A percentile compares a stretch with the other conserved stretches of the same genome.
Conservation (phyloP, 2,888 invertebrate genomes). For the Shargacucullia verbasci region DNA sequence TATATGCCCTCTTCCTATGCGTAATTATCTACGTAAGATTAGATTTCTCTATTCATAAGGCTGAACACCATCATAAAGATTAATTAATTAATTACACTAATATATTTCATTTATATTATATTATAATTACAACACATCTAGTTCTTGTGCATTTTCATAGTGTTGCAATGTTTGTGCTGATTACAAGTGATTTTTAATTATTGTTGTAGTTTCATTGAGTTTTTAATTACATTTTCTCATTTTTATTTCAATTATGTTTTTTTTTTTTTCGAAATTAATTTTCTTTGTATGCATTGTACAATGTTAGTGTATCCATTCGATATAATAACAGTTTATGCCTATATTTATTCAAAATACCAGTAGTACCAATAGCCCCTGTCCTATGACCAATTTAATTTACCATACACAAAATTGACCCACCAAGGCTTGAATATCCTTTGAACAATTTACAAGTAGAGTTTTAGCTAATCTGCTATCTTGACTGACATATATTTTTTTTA, state of each 20-base stretch:
- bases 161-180: slow-evolving; percentile 66
- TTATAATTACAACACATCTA: slow-evolving; percentile 62
- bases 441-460: too few species aligned
- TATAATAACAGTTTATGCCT: too few species aligned
- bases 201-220: slow-evolving; percentile 44
- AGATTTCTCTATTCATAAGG: slow-evolving; percentile 97
- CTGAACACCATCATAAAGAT: slow-evolving; percentile 89
- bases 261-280: not conserved
- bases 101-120: slow-evolving; percentile 56
- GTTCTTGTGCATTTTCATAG: slow-evolving; percentile 70
- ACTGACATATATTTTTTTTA: too few species aligned
- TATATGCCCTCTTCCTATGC: slow-evolving; percentile 96
- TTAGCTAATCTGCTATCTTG: too few species aligned
- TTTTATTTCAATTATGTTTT: not conserved
- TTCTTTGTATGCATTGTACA: too few species aligned
- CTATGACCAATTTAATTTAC: too few species aligned
- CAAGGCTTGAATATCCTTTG: too few species aligned
- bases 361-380: too few species aligned
- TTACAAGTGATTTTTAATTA: slow-evolving; percentile 68
- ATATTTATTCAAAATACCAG: too few species aligned
- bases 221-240: slow-evolving; percentile 8
- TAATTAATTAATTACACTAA: slow-evolving; percentile 66
- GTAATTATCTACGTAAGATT: slow-evolving; percentile 98
- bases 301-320: too few species aligned
- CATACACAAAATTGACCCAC: too few species aligned